phyloP scores from a whole-genome alignment of 2,113 vertebrate genomes.

The Rhagologus leucostigma region DNA sequence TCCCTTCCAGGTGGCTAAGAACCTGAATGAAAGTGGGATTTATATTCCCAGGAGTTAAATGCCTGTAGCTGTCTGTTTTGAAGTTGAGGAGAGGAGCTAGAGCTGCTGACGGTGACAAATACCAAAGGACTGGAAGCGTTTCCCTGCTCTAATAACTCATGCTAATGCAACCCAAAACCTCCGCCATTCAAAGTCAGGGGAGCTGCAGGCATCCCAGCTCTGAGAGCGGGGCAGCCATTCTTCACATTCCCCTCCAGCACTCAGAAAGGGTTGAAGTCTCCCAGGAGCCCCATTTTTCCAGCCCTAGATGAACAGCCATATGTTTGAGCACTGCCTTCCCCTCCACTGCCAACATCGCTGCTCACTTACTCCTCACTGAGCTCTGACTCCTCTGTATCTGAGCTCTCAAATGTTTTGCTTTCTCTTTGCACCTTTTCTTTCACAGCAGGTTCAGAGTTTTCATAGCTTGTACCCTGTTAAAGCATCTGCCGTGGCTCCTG shows the following conservation, averaged over 20 bases:
- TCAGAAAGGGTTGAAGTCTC: not conserved
- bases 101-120: not conserved
- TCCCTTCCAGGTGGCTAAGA: not conserved
- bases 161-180: not conserved
- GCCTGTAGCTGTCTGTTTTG: constrained; percentile 9
- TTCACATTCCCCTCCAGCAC: not conserved
- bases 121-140: not conserved
- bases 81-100: not conserved
- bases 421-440: not conserved
- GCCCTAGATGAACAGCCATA: not conserved
- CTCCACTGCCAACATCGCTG: not conserved
- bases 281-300: not conserved
- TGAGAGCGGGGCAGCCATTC: not conserved
- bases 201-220: not conserved
- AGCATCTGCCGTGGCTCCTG: not conserved
- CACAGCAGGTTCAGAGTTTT: not conserved
- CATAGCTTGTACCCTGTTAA: not conserved
- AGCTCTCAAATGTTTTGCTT: not conserved
- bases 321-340: not conserved
- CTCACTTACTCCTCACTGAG: not conserved
- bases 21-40: not conserved
- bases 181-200: not conserved
- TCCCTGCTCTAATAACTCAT: constrained; percentile 34
- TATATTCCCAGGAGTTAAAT: not conserved
- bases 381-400: not conserved